These are phyloP conservation scores for Hesperia comma DNA, from an alignment of 2,888 invertebrate species.

Conservation along the genomic window DNA sequence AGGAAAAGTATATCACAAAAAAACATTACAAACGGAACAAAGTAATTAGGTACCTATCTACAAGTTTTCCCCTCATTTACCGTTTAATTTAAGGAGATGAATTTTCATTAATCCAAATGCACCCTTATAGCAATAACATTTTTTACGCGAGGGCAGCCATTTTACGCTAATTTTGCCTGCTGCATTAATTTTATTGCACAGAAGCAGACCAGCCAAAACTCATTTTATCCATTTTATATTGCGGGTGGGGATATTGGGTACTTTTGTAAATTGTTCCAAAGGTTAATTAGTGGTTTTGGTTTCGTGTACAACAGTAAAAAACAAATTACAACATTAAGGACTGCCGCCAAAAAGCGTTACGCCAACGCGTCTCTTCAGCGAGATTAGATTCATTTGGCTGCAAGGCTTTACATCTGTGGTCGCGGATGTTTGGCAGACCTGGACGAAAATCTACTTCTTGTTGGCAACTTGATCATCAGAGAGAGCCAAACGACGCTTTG, in stretches of 20 bases:
- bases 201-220: too few relatives aligned
- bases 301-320: slow-evolving; percentile 11
- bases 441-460: slow-evolving; percentile 47
- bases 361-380: slow-evolving; percentile 28
- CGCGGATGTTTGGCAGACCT: slow-evolving; percentile 59
- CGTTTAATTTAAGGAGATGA: too few relatives aligned
- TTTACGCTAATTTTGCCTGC: too few relatives aligned
- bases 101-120: too few relatives aligned
- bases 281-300: slow-evolving; percentile 23
- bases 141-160: too few relatives aligned
- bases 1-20: too few relatives aligned
- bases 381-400: slow-evolving; percentile 47
- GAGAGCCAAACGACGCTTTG: slow-evolving; percentile 59
- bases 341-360: slow-evolving; percentile 30
- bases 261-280: neutral
- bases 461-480: slow-evolving; percentile 58
- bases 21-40: too few relatives aligned
- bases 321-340: slow-evolving; percentile 22
- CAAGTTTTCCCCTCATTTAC: too few relatives aligned
- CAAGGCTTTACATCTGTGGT: slow-evolving; percentile 58
- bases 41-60: too few relatives aligned
- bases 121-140: too few relatives aligned
- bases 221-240: too few relatives aligned
- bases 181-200: too few relatives aligned
- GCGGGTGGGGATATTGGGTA: neutral